Conservation (phyloP, 2,888 invertebrate species). For the Oligia strigilis region DNA sequence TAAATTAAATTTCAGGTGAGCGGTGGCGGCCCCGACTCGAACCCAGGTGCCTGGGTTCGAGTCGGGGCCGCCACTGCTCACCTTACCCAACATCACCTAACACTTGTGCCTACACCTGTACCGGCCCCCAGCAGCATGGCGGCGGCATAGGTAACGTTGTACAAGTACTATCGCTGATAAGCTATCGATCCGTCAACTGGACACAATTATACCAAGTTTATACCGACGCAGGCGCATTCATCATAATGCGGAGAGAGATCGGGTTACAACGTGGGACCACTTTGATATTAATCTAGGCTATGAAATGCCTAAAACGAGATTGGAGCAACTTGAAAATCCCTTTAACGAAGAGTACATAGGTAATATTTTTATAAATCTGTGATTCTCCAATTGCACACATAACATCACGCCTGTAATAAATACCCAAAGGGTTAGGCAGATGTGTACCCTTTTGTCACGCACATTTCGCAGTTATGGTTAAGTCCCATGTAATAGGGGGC, state of each 20-base stretch:
- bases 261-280: conserved; percentile 23
- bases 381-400: no score
- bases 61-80: no score
- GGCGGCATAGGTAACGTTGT: conserved; percentile 21
- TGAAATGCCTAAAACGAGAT: neutral
- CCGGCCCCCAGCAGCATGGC: conserved; percentile 13
- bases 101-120: conserved; percentile 30
- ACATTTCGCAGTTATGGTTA: no score
- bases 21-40: no score
- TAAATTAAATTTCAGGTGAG: no score
- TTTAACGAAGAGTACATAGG: neutral
- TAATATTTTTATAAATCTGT: no score
- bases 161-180: conserved; percentile 42
- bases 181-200: conserved; percentile 52
- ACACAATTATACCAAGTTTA: conserved; percentile 44
- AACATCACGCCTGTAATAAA: no score
- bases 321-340: neutral
- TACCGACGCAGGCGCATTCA: neutral
- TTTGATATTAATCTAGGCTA: neutral
- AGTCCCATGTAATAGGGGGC: no score
- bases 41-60: no score
- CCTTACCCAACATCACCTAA: neutral
- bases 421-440: no score
- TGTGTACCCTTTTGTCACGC: no score
- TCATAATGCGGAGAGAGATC: conserved; percentile 20